Evolutionary conservation across 2,113 vertebrate genomes (phyloP).

Genomic region (Ailurus styani): DNA sequence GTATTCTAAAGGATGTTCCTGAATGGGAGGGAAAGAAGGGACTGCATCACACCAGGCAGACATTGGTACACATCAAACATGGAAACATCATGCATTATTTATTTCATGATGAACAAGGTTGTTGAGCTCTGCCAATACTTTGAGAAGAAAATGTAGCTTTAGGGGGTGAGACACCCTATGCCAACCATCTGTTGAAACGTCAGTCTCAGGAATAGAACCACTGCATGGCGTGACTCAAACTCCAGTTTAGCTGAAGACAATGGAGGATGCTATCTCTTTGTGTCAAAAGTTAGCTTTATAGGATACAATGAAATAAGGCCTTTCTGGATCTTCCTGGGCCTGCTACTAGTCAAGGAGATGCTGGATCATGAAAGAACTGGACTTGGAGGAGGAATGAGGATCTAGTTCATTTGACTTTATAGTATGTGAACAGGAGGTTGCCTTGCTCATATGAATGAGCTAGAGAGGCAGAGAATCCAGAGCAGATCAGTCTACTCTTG

Average conservation of each 20-base stretch:
- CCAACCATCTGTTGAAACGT: not conserved
- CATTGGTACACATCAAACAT: fast-evolving
- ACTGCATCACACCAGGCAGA: not conserved
- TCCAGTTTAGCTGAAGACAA: not conserved
- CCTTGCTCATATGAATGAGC: not conserved
- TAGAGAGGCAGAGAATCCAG: not conserved
- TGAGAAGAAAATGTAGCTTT: not conserved
- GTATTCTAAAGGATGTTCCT: not conserved
- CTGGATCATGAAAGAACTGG: not conserved
- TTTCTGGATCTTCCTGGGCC: not conserved
- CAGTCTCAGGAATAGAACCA: not conserved
- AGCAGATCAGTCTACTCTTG: not conserved
- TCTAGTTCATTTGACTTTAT: not conserved
- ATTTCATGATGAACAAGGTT: not conserved
- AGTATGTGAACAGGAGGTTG: not conserved
- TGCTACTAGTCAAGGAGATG: not conserved
- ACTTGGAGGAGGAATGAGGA: not conserved
- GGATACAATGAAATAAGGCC: not conserved
- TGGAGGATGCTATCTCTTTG: not conserved
- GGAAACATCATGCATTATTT: not conserved
- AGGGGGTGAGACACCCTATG: not conserved
- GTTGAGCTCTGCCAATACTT: not conserved
- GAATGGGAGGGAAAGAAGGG: not conserved
- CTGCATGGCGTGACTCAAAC: not conserved
- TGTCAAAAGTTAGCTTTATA: not conserved